Evolutionary conservation across 2,113 vertebrate species (phyloP).

Genomic region (Notothenia rossii): DNA sequence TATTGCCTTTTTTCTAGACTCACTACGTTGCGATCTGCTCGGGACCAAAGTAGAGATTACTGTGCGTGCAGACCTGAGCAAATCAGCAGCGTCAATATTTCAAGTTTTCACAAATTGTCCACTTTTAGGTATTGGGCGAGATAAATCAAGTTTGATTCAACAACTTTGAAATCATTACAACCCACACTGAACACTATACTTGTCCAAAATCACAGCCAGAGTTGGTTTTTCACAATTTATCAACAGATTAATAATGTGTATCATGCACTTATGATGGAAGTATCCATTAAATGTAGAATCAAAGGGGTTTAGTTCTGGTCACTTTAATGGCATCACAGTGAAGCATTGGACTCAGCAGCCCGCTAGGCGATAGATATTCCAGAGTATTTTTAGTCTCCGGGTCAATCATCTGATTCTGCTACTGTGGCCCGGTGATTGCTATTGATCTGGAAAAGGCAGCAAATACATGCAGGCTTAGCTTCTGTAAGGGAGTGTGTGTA

Average conservation of each 20-base stretch:
- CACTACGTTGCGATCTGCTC: conserved; percentile 15
- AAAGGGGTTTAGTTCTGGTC: conserved; percentile 16
- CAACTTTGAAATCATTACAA: conserved; percentile 16
- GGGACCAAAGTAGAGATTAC: conserved; percentile 45
- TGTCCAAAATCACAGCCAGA: background rate
- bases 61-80: background rate
- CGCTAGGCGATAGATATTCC: conserved; percentile 37
- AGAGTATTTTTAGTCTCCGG: conserved; percentile 63
- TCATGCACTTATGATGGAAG: conserved; percentile 12
- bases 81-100: background rate
- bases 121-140: conserved; percentile 14
- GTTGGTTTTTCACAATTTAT: conserved; percentile 1
- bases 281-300: background rate
- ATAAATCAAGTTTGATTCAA: conserved; percentile 40
- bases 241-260: conserved; percentile 11
- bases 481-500: conserved; percentile 18
- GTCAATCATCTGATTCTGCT: conserved; percentile 59
- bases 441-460: conserved; percentile 70
- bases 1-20: conserved; percentile 45
- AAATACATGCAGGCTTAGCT: conserved; percentile 38
- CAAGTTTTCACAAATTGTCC: conserved; percentile 22
- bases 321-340: conserved; percentile 22
- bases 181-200: background rate
- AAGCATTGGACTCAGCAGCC: conserved; percentile 26
- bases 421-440: conserved; percentile 68